Evolutionary conservation across 2,888 invertebrate genomes (phyloP), one percentile per base, ranked within the genome.

Genomic region (Carterocephalus palaemon): DNA sequence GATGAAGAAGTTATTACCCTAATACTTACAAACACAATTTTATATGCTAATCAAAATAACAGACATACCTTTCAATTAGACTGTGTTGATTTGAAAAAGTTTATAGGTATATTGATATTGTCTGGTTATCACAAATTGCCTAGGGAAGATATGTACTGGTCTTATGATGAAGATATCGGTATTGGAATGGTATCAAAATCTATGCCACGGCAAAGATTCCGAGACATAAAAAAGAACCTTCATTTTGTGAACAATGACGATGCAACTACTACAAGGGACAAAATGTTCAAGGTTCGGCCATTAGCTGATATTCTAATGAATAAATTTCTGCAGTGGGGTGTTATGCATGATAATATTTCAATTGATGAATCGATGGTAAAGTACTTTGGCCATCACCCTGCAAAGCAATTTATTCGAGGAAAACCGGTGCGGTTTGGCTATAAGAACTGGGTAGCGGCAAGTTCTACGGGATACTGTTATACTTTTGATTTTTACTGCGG

Each of bases 171-270:
- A 46, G 46, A 51, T 20, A n/a, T 47, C 4, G 42, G 46, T 4
- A 31, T 48, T 19, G 15, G 8, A 5, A 0, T 51, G 4, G 45
- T 48, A 1, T 22, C 20, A 7, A 28, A 13, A n/a, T 12, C 31
- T 2, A 46, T 46, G 29, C 8, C 46, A 2, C 15, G 38, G 5
- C 13, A 41, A 5, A 36, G 33, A 13, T 41, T 47, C 22, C 26
- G 37, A 3, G 47, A 45, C 6, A 45, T 43, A 43, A 47, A 49
- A 37, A 49, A 26, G 22, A 43, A 47, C 31, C 39, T 49, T 4
- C 49, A 49, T 37, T 12, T 49, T 19, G 42, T 31, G 1, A 12
- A 49, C 17, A 49, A 49, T 17, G 10, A 43, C 9, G 8, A 10
- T 19, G 49, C 49, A 32, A 4, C 32, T 2, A 31, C 3, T n/a